Conservation (phyloP, 2,797 vertebrate genomes). For the Chloroceryle amazona region DNA sequence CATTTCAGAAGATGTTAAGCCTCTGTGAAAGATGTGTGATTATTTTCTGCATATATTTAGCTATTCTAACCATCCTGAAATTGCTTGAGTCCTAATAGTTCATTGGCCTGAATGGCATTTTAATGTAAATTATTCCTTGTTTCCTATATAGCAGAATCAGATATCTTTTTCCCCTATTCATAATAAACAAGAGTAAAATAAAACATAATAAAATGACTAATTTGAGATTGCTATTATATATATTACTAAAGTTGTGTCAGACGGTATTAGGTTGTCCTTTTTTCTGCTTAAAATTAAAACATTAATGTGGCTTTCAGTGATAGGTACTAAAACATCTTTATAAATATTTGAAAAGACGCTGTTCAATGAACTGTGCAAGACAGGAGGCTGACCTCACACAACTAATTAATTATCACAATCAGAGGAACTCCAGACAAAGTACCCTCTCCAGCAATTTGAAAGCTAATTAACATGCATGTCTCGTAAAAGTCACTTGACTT, state of each 20-base stretch:
- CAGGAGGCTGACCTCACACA: conserved; percentile 66
- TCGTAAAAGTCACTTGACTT: conserved; percentile 76
- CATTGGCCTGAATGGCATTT: not conserved
- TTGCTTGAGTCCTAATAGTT: not conserved
- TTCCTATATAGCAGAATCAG: not conserved
- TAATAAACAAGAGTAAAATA: not conserved
- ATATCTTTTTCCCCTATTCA: not conserved
- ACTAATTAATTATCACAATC: conserved; percentile 80
- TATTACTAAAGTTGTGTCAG: not conserved
- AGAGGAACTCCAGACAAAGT: conserved; percentile 76
- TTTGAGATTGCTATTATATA: not conserved
- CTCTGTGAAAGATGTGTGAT: not conserved
- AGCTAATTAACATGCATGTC: conserved; percentile 77
- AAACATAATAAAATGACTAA: not conserved
- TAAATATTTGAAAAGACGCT: conserved; percentile 76
- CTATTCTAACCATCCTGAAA: not conserved
- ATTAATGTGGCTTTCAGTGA: conserved; percentile 39
- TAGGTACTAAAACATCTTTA: conserved; percentile 70
- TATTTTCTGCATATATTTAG: not conserved
- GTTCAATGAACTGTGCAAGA: conserved; percentile 68
- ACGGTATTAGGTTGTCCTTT: not conserved
- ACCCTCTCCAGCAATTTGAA: conserved; percentile 69
- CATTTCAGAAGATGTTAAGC: not conserved
- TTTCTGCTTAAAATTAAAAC: conserved; percentile 54
- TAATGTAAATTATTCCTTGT: conserved; percentile 7